Percentiles rank a stretch among this genome's conserved stretches.
Evolutionary conservation across 2,113 vertebrate genomes (phyloP).

Genomic region (Beaufortia kweichowensis): DNA sequence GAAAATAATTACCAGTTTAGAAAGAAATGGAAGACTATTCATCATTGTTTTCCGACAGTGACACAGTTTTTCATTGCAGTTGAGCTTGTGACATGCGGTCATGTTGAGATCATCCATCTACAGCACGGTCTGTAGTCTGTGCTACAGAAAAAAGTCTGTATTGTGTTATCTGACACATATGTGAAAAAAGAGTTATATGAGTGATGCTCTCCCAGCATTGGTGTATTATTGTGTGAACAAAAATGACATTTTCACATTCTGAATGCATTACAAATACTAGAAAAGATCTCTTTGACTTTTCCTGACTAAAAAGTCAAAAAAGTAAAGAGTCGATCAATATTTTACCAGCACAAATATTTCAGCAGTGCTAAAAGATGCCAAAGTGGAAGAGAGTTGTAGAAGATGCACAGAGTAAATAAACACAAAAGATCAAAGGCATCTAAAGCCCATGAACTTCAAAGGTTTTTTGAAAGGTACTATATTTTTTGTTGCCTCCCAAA

Average conservation of each 20-base stretch:
- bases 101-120: neutral
- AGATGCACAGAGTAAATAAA: neutral
- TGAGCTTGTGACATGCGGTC: neutral
- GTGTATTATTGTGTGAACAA: neutral
- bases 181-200: neutral
- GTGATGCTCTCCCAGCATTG: neutral
- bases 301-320: neutral
- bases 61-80: neutral
- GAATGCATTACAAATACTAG: neutral
- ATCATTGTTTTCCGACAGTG: slow-evolving; percentile 23
- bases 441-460: slow-evolving; percentile 25
- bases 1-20: slow-evolving; percentile 17
- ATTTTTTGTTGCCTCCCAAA: slow-evolving; percentile 4
- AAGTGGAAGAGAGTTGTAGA: neutral
- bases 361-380: neutral
- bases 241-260: neutral
- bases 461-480: neutral
- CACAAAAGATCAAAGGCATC: neutral
- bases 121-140: neutral
- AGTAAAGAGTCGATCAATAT: neutral
- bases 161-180: neutral
- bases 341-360: neutral
- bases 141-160: neutral
- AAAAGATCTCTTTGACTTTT: neutral
- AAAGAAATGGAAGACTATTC: slow-evolving; percentile 10